phyloP scores from a whole-genome alignment of 2,797 vertebrate genomes.

The Brachymystax lenok region DNA sequence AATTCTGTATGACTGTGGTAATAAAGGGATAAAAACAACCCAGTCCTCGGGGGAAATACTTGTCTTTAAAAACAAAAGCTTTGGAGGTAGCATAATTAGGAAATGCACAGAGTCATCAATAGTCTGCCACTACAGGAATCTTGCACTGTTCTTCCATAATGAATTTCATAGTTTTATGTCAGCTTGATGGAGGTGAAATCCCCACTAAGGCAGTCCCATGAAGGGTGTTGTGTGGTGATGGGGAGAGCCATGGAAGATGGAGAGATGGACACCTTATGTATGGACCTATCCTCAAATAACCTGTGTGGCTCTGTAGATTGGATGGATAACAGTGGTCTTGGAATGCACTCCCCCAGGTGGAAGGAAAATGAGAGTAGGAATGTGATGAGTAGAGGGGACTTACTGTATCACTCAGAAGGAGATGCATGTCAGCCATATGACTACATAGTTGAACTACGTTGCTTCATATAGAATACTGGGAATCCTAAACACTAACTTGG shows the following conservation, averaged over 20 bases:
- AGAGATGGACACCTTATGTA: not conserved
- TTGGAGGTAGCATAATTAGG: constrained; percentile 11
- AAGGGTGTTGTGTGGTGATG: not conserved
- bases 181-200: constrained; percentile 30
- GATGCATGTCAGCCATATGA: too few relatives aligned
- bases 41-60: constrained; percentile 9
- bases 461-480: too few relatives aligned
- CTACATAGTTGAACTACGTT: too few relatives aligned
- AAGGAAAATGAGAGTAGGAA: too few relatives aligned
- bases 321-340: not conserved
- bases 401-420: too few relatives aligned
- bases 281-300: not conserved
- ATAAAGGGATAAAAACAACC: constrained; percentile 29
- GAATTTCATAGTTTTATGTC: constrained; percentile 37
- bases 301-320: not conserved
- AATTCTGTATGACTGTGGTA: constrained; percentile 14
- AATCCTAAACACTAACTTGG: too few relatives aligned
- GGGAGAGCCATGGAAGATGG: not conserved
- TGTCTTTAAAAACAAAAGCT: constrained; percentile 21
- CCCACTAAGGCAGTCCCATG: constrained; percentile 1
- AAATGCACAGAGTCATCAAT: not conserved
- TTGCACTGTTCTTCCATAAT: constrained; percentile 16
- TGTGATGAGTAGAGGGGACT: too few relatives aligned
- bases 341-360: not conserved
- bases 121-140: constrained; percentile 19